Percentiles rank a stretch among this genome's conserved stretches.
Conservation (phyloP, 2,797 vertebrate species). For the Cyclopterus lumpus region DNA sequence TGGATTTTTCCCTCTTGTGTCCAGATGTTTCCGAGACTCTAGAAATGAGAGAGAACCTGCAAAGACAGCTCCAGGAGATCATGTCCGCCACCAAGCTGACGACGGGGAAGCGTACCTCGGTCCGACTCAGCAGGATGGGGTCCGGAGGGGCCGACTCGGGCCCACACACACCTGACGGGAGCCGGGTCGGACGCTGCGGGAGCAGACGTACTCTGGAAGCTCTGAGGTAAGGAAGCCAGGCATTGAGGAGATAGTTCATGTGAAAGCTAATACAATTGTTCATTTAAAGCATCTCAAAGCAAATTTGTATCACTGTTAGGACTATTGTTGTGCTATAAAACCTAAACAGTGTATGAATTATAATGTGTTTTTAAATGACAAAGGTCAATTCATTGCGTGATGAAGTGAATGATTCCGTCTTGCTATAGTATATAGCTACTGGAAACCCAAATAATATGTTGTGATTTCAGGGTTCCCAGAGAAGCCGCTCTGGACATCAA, state of each 20-base stretch:
- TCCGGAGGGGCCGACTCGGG: constrained; percentile 81
- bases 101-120: constrained; percentile 84
- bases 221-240: constrained; percentile 82
- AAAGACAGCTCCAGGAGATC: constrained; percentile 95
- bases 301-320: not conserved
- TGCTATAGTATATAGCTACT: no score
- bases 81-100: constrained; percentile 95
- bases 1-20: not conserved
- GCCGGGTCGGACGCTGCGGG: constrained; percentile 78
- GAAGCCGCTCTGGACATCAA: constrained; percentile 87
- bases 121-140: constrained; percentile 75
- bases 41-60: constrained; percentile 95
- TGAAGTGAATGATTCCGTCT: no score
- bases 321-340: not conserved
- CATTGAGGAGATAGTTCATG: not conserved
- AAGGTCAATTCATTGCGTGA: no score
- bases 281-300: no score
- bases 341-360: not conserved
- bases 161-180: constrained; percentile 85
- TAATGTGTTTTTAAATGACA: no score
- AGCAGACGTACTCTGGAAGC: constrained; percentile 91
- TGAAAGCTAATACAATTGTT: no score
- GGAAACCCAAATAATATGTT: no score
- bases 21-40: constrained; percentile 89
- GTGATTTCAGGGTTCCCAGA: constrained; percentile 85